phyloP scores from a whole-genome alignment of 2,113 vertebrate genomes.

The Muntiacus reevesi region DNA sequence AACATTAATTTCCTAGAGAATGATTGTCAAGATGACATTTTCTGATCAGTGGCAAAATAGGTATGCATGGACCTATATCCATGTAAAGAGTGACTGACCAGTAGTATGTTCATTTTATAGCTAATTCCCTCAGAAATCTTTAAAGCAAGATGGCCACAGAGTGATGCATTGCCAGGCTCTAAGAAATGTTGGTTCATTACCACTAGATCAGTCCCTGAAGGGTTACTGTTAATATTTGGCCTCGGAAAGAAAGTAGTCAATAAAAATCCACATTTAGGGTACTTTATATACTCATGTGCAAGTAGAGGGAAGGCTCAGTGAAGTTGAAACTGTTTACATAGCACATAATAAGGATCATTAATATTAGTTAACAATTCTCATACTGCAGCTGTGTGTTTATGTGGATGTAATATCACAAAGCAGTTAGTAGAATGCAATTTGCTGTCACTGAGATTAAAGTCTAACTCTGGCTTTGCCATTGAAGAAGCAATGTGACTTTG shows the following conservation, averaged over 20 bases:
- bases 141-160: neutral
- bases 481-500: neutral
- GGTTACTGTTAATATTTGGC: slow-evolving; percentile 3
- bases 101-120: neutral
- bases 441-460: neutral
- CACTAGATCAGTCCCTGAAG: neutral
- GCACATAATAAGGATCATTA: neutral
- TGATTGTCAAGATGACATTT: neutral
- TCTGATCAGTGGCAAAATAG: neutral
- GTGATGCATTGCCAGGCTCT: neutral
- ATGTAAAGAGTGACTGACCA: neutral
- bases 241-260: neutral
- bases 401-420: neutral
- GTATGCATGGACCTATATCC: neutral
- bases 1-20: slow-evolving; percentile 10
- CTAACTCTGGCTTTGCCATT: neutral
- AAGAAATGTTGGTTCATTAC: neutral
- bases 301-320: neutral
- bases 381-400: neutral
- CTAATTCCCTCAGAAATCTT: neutral
- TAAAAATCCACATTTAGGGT: neutral
- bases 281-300: neutral
- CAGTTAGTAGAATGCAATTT: neutral
- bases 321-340: neutral
- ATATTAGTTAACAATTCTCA: neutral